phyloP scores from a whole-genome alignment of 2,113 vertebrate species.

The Hippocampus abdominalis region DNA sequence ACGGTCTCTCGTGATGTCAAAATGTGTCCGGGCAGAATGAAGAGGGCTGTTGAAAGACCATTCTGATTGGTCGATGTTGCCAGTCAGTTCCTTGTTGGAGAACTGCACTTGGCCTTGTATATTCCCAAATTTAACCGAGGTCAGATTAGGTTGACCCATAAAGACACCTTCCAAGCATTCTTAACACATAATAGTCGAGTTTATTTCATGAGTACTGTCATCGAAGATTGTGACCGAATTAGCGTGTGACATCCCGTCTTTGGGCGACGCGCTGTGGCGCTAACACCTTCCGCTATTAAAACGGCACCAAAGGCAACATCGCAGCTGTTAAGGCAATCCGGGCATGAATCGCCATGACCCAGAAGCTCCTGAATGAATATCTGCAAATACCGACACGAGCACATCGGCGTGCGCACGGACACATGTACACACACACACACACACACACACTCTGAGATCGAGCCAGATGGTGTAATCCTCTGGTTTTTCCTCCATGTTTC shows the following conservation, averaged over 20 bases:
- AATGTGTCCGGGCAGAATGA: no score
- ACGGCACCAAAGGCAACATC: not conserved
- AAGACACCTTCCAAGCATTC: no score
- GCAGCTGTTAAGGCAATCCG: conserved; percentile 24
- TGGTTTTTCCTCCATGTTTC: conserved; percentile 49
- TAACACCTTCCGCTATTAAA: conserved; percentile 31
- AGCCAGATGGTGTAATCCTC: conserved; percentile 70
- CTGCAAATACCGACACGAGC: conserved; percentile 3
- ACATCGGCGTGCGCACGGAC: not conserved
- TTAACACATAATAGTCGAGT: not conserved
- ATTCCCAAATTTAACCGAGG: no score
- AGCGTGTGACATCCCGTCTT: conserved; percentile 3
- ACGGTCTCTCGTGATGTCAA: not conserved
- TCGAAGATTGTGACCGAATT: not conserved
- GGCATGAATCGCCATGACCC: conserved; percentile 42
- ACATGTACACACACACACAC: conserved; percentile 13
- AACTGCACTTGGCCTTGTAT: no score
- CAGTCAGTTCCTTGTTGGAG: no score
- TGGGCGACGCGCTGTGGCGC: conserved; percentile 1
- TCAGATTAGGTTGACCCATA: no score
- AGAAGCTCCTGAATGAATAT: conserved; percentile 31
- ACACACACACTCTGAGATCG: conserved; percentile 8
- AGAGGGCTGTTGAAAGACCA: no score
- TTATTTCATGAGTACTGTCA: not conserved
- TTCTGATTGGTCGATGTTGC: no score